Base-by-base conservation (phyloP, 1,140 invertebrate genomes). In the Magallana angulata region DNA sequence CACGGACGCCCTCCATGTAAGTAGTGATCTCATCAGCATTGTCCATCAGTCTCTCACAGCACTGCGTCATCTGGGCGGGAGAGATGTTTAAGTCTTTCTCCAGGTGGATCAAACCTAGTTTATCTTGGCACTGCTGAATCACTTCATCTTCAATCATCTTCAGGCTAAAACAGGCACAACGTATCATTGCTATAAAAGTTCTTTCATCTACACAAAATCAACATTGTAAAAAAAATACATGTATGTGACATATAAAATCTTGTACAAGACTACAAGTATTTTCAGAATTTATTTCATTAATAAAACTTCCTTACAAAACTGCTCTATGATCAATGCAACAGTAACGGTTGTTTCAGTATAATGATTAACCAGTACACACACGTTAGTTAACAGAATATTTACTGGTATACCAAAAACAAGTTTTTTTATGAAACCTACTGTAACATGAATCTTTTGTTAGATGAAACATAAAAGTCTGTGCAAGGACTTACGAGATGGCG, bases 81-180 rank as follows among this genome's bases (percentile, higher is more conserved):
- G 97, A 98, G 7, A 99, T 97, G 90, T 97, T 98, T 92, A 98
- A 98, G 91, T 98, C 98, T 95, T 98, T 98, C 87, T 96, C 96
- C 0, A 99, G 94, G 18, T 96, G 96, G 7, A 96, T 94, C 24
- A 99, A 94, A 24, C 96, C 95, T 11, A 98, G 96, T 91, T 96
- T 96, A 93, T 98, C 97, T 16, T 97, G 95, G 88, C 97, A 57
- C 9, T 82, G 81, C n/a, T 58, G 7, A 7, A 82, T 82, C 14
- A 82, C 81, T 12, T 82, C 81, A n/a, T 57, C 81, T 57, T 58
- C 81, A 57, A 82, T 57, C 48, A 82, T 82, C 57, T 8, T 58
- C 4, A 82, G 24, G 36, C 68, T 76, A 30, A 76, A 76, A 76
- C 68, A 76, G 12, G 36, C 9, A 48, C 36, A 48, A 48, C 18